These are phyloP conservation scores for Rachycentron canadum DNA, from an alignment of 2,797 vertebrate species.

Conservation along the genomic window DNA sequence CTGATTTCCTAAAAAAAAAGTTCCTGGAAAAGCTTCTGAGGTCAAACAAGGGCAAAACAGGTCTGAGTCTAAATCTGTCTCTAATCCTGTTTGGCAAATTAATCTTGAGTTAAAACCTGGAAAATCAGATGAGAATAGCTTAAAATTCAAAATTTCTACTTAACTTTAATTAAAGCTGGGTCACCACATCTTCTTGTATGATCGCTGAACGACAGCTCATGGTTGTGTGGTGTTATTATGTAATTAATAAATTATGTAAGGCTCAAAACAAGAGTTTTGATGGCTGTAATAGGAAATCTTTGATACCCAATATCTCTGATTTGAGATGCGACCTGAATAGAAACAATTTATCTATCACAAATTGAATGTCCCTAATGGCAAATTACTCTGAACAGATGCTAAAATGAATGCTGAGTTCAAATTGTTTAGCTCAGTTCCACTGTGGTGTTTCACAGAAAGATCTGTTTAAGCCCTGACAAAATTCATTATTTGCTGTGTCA, in stretches of 20 bases:
- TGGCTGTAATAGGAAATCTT: neutral
- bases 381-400: slow-evolving; percentile 7
- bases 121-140: neutral
- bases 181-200: neutral
- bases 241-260: neutral
- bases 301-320: neutral
- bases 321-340: neutral
- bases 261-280: neutral
- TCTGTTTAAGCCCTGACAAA: slow-evolving; percentile 41
- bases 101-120: neutral
- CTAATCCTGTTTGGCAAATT: slow-evolving; percentile 1
- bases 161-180: neutral
- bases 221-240: neutral
- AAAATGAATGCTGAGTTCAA: neutral
- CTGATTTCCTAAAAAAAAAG: neutral
- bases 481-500: slow-evolving; percentile 62
- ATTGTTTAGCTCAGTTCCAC: slow-evolving; percentile 4
- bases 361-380: neutral
- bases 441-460: slow-evolving; percentile 11
- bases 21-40: neutral
- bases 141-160: too few species aligned
- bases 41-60: too few species aligned
- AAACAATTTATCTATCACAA: neutral
- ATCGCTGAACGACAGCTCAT: neutral
- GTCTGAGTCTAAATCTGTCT: neutral